Evolutionary conservation across 2,113 vertebrate genomes (phyloP).

Genomic region (Camarhynchus parvulus): DNA sequence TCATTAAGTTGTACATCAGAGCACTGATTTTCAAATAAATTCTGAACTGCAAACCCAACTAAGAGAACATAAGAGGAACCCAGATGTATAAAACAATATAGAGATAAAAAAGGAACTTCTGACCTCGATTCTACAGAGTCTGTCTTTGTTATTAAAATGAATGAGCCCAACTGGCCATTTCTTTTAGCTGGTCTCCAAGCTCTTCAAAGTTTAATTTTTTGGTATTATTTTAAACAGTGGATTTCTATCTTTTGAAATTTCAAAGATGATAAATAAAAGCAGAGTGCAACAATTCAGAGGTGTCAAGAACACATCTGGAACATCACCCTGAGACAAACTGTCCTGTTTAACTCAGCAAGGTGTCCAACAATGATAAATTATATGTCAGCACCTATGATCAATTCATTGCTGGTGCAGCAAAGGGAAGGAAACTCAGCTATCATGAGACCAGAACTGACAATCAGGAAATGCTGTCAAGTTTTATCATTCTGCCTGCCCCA

Average conservation of each 20-base stretch:
- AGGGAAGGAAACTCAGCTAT: background rate
- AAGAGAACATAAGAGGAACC: background rate
- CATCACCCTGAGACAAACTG: background rate
- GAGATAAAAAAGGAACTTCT: background rate
- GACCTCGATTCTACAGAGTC: background rate
- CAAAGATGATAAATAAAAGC: background rate
- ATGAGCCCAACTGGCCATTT: background rate
- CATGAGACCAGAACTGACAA: background rate
- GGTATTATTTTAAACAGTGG: background rate
- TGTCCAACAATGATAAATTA: background rate
- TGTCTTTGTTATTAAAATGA: background rate
- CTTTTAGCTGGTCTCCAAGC: background rate
- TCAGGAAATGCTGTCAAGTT: background rate
- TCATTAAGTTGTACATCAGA: background rate
- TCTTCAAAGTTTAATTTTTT: background rate
- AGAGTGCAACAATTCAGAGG: background rate
- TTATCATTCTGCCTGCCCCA: background rate
- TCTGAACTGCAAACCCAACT: background rate
- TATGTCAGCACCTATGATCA: background rate
- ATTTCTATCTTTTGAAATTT: background rate
- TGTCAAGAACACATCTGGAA: background rate
- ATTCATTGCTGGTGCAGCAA: background rate
- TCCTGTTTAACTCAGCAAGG: background rate
- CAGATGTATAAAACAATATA: background rate
- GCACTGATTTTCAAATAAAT: background rate